Evolutionary conservation across 2,113 vertebrate species (phyloP).

Genomic region (Rhodinocichla rosea): DNA sequence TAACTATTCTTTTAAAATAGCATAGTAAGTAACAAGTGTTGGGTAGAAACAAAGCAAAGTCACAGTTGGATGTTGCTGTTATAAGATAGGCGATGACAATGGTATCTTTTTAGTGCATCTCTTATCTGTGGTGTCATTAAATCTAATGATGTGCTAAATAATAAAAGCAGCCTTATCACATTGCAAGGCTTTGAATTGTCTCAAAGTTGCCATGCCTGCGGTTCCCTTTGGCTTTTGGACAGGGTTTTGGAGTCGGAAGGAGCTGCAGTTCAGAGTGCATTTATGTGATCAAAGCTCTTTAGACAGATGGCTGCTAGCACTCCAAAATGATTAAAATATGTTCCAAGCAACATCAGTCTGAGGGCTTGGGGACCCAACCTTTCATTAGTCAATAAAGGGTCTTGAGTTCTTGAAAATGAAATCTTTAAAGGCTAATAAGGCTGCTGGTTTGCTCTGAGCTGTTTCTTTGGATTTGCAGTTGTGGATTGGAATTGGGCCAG

Average conservation of each 20-base stretch:
- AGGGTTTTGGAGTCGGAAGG: slow-evolving; percentile 26
- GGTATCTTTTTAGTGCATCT: slow-evolving; percentile 57
- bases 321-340: slow-evolving; percentile 64
- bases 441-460: slow-evolving; percentile 46
- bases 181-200: slow-evolving; percentile 26
- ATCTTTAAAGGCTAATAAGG: slow-evolving; percentile 67
- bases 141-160: slow-evolving; percentile 62
- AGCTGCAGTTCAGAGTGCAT: slow-evolving; percentile 38
- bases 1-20: slow-evolving; percentile 1
- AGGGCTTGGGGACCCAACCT: slow-evolving; percentile 63
- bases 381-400: slow-evolving; percentile 67
- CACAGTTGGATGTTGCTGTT: slow-evolving; percentile 46
- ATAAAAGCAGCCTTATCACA: slow-evolving; percentile 48
- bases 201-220: not conserved
- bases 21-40: not conserved
- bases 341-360: slow-evolving; percentile 58
- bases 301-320: slow-evolving; percentile 59
- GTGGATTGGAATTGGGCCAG: slow-evolving; percentile 46
- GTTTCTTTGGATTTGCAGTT: slow-evolving; percentile 50
- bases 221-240: slow-evolving; percentile 25
- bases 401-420: slow-evolving; percentile 64
- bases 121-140: slow-evolving; percentile 60
- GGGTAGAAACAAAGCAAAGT: slow-evolving; percentile 24
- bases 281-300: slow-evolving; percentile 38
- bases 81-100: slow-evolving; percentile 59